Conservation (phyloP, 2,797 vertebrate genomes). For the Alfaro cultratus region DNA sequence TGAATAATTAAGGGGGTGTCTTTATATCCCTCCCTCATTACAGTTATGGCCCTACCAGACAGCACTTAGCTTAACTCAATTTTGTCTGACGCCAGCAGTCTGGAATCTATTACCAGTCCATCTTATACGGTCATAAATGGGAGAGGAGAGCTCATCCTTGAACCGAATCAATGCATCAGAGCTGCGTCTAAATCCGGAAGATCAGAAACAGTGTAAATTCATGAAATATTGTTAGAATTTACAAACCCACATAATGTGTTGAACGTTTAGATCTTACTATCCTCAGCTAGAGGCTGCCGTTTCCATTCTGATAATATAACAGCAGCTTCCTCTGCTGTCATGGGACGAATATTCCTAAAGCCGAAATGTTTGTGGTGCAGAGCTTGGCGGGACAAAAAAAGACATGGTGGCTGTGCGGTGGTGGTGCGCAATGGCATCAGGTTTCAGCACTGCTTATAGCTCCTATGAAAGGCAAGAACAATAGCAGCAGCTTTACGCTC, state of each 20-base stretch:
- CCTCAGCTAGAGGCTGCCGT: constrained; percentile 25
- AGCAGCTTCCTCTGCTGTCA: constrained; percentile 40
- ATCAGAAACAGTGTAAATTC: constrained; percentile 33
- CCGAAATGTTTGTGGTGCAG: constrained; percentile 57
- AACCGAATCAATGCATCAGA: constrained; percentile 35
- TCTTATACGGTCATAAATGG: constrained; percentile 56
- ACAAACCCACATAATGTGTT: background rate
- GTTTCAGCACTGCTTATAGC: constrained; percentile 71
- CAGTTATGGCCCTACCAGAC: constrained; percentile 58
- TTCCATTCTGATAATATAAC: constrained; percentile 33
- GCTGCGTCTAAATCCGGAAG: constrained; percentile 31
- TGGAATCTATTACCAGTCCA: constrained; percentile 62
- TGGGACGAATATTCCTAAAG: constrained; percentile 52
- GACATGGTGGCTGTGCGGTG: constrained; percentile 36
- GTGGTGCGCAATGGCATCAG: constrained; percentile 56
- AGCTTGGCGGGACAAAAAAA: constrained; percentile 61
- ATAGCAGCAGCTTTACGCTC: constrained; percentile 76
- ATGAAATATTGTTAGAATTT: background rate
- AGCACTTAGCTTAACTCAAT: constrained; percentile 72
- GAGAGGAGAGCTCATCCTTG: constrained; percentile 31
- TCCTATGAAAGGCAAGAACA: constrained; percentile 74
- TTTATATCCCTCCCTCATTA: constrained; percentile 30
- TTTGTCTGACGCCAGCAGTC: constrained; percentile 72
- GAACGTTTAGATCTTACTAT: constrained; percentile 32
- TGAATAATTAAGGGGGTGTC: constrained; percentile 50